Percentiles rank a stretch among this genome's conserved stretches.
phyloP scores from a whole-genome alignment of 2,888 invertebrate genomes.

The Lottia gigantea region DNA sequence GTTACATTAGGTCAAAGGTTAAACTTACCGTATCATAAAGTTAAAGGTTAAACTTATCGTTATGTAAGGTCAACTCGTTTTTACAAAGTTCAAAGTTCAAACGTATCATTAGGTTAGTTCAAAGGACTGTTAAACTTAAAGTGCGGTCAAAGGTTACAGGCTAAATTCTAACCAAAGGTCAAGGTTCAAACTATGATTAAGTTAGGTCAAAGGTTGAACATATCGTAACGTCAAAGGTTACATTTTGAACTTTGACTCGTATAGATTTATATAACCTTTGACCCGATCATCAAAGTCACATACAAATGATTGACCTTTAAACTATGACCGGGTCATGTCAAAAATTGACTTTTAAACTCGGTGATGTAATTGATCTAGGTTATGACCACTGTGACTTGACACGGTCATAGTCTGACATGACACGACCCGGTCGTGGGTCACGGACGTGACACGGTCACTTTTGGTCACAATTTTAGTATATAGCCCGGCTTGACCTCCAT shows the following conservation, averaged over 20 bases:
- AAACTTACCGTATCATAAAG: too few relatives aligned
- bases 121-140: not conserved
- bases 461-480: conserved; percentile 1
- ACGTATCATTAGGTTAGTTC: not conserved
- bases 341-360: not conserved
- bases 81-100: too few relatives aligned
- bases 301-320: too few relatives aligned
- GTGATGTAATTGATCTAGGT: too few relatives aligned
- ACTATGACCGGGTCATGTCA: not conserved
- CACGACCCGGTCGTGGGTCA: not conserved
- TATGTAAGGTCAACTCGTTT: too few relatives aligned
- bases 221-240: too few relatives aligned
- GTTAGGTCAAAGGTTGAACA: too few relatives aligned
- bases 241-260: too few relatives aligned
- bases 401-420: not conserved
- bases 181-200: not conserved
- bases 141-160: not conserved
- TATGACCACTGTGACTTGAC: too few relatives aligned
- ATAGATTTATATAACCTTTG: too few relatives aligned
- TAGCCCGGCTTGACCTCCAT: not conserved
- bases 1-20: too few relatives aligned
- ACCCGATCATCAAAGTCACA: not conserved
- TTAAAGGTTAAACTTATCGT: too few relatives aligned
- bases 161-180: not conserved
- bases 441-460: not conserved